Evolutionary conservation across 2,113 vertebrate genomes (phyloP), one percentile per base, ranked within the genome.

Genomic region (Sebastes schlegelii): DNA sequence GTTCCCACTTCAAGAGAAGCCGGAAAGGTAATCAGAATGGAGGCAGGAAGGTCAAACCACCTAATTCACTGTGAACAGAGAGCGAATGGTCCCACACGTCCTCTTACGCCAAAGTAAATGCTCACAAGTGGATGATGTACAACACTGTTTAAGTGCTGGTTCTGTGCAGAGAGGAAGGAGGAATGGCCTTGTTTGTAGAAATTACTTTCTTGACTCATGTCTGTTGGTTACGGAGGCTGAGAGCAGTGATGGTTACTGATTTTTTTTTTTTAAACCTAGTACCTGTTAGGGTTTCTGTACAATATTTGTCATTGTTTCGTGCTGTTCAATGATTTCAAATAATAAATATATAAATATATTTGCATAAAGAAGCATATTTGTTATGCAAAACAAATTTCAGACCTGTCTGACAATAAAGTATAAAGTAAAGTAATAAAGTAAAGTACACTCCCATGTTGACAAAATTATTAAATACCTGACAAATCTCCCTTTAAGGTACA

Each of bases 21-120:
- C 5, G 0, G 13, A 66, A 43, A 57, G 49, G 43, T 86, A 61
- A 79, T 86, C 60, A 65, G 54, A 71, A 51, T 0, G n/a, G 48
- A 61, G 65, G 66, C 61, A 23, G 19, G 57, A 64, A 65, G 80
- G 86, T 80, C 77, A 60, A 21, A 6, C 14, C 8, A 43, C 68
- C 43, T 75, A 51, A 60, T 80, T 77, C 61, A 67, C 51, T 46
- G 46, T 45, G 62, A 69, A 64, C 2, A 19, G 55, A 43, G 1
- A 57, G 12, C 6, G 3, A 80, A 55, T 19, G 43, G 26, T 74
- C 49, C 74, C 46, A 26, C 13, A 8, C 4, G 12, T 34, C 17
- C 21, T 60, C 57, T 55, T 17, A 5, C 2, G 8, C 1, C 19
- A 70, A 66, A 74, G 16, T 65, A 57, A 78, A 74, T 8, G 13